Evolutionary conservation across 2,888 invertebrate species (phyloP), one percentile per base, ranked within the genome.

Genomic region (Chesias legatella): DNA sequence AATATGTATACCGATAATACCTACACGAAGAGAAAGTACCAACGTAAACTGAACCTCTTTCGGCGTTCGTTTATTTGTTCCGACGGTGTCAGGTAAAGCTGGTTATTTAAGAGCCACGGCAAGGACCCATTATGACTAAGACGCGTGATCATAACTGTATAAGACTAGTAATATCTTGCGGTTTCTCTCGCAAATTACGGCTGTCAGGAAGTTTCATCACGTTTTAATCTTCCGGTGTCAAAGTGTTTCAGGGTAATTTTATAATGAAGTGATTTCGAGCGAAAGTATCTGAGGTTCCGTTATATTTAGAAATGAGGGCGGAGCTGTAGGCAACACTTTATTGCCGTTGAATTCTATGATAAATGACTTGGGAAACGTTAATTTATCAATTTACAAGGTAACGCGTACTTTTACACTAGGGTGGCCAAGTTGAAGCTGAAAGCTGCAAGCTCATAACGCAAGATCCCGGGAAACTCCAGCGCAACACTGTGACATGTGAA

Each of bases 71-170:
- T 3, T 1, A 22, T 22, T 8, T 3, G n/a, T 3, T 1, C 9
- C 6, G 7, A 13, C 13, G 28, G 32, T 1, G 30, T 36, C 27
- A 8, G 6, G 1, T 17, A 22, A 5, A 0, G 22, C 33, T 37
- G 40, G 45, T 20, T 6, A 0, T 11, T 25, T 10, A 8, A 7
- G 32, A 32, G 36, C 30, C 32, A 20, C 36, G 40, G 44, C 33
- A 33, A 45, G 28, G 35, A 39, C n/a, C 33, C 40, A 45, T 45
- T 45, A 45, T 30, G 45, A 33, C 13, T 32, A 21, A 36, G 40
- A 45, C 40, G 40, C 40, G 45, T 40, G 40, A 36, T 45, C 40
- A 26, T 40, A 40, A 44, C 13, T 17, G 13, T 17, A 17, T 17
- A 22, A 9, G 28, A 36, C 44, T 35, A 25, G 39, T 35, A 10